phyloP scores from a whole-genome alignment of 2,888 invertebrate genomes.

The Campopleginae sp. region DNA sequence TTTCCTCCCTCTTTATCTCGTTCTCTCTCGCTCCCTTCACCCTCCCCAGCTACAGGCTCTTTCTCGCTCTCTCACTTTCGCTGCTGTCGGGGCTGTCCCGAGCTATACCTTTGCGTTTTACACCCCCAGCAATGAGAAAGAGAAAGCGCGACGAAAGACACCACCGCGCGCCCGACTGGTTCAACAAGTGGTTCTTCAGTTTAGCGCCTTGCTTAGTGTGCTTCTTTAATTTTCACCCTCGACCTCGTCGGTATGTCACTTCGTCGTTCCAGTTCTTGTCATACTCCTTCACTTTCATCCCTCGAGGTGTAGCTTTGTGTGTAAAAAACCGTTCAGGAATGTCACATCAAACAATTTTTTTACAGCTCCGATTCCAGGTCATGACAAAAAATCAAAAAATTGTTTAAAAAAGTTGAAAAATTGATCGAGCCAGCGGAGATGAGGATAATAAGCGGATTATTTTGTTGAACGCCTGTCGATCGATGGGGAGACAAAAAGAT shows the following conservation, averaged over 20 bases:
- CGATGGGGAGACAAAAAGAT: neutral
- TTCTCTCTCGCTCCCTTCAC: conserved; percentile 53
- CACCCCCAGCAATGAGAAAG: conserved; percentile 67
- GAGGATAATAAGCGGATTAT: neutral
- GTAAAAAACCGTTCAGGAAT: neutral
- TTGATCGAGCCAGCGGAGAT: neutral
- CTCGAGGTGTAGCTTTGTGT: neutral
- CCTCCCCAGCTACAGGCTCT: conserved; percentile 15
- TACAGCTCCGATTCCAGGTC: neutral
- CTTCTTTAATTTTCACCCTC: conserved; percentile 82
- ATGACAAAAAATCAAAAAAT: too few species aligned
- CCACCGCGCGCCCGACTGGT: conserved; percentile 69
- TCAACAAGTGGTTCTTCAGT: conserved; percentile 84
- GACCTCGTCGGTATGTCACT: conserved; percentile 58
- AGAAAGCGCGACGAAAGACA: conserved; percentile 56
- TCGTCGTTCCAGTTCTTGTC: conserved; percentile 33
- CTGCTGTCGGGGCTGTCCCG: conserved; percentile 53
- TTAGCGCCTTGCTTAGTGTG: conserved; percentile 83
- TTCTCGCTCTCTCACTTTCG: conserved; percentile 58
- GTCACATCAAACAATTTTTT: neutral
- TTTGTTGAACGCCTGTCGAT: neutral
- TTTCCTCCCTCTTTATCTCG: conserved; percentile 60
- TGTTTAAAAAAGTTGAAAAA: neutral
- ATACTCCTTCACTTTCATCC: conserved; percentile 38
- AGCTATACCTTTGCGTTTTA: conserved; percentile 58